Evolutionary conservation across 2,113 vertebrate species (phyloP).

Genomic region (Semnopithecus entellus): DNA sequence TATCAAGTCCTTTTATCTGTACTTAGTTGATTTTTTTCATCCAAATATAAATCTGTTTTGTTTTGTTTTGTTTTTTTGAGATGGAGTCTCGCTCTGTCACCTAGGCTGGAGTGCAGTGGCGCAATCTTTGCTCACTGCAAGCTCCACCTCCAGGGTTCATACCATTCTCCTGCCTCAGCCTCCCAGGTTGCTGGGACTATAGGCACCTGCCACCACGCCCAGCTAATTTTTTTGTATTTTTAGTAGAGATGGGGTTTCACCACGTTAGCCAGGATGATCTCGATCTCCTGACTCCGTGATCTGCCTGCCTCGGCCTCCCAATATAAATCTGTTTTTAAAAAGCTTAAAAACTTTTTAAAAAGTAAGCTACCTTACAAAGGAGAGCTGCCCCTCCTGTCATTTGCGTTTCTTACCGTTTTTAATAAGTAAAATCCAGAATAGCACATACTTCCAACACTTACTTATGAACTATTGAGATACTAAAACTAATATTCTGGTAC

Average conservation of each 20-base stretch:
- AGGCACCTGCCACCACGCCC: fast-evolving
- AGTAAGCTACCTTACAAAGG: not conserved
- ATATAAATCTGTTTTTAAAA: not conserved
- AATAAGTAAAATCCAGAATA: not conserved
- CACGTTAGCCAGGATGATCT: no score
- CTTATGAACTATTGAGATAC: not conserved
- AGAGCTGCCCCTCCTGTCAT: not conserved
- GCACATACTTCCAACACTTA: not conserved
- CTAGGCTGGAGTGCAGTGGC: no score
- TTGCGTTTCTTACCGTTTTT: not conserved
- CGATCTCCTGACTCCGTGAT: no score
- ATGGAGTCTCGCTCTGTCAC: no score
- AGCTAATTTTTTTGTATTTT: no score
- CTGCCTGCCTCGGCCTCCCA: not conserved
- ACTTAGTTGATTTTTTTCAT: not conserved
- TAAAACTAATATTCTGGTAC: not conserved
- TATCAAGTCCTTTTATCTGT: not conserved
- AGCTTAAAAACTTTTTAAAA: not conserved
- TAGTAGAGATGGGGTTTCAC: no score
- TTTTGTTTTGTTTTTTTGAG: no score
- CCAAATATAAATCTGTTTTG: not conserved
- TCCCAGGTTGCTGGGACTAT: no score
- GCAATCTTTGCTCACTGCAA: no score
- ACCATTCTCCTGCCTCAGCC: no score
- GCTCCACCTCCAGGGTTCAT: no score